These are phyloP conservation scores for Betta splendens DNA, from an alignment of 2,797 vertebrate genomes.

Conservation along the genomic window DNA sequence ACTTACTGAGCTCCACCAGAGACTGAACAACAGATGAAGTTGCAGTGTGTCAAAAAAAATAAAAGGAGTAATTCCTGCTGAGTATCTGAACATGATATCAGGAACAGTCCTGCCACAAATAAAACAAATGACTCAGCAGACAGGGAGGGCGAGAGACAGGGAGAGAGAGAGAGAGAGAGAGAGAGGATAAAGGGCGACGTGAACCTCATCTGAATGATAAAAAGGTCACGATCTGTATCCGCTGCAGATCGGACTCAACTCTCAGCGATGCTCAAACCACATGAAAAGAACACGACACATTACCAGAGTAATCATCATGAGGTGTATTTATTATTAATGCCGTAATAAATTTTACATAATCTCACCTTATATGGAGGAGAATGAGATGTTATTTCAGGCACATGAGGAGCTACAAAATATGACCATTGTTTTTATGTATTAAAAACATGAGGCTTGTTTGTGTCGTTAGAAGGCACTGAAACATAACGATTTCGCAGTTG, in stretches of 20 bases:
- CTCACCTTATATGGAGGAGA: conserved; percentile 11
- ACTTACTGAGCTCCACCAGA: conserved; percentile 14
- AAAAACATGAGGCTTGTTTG: too few species aligned
- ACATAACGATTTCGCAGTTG: too few species aligned
- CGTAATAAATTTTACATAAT: conserved; percentile 32
- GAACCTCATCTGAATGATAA: conserved; percentile 20
- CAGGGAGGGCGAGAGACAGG: not conserved
- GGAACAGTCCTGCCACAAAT: conserved; percentile 66
- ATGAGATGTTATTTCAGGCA: not conserved
- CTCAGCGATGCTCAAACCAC: not conserved
- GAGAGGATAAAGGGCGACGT: conserved; percentile 23
- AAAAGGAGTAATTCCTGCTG: conserved; percentile 57
- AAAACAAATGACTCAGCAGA: conserved; percentile 71
- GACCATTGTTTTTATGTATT: too few species aligned
- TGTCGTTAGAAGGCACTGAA: too few species aligned
- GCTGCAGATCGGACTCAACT: conserved; percentile 1
- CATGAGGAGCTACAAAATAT: not conserved
- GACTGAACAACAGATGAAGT: conserved; percentile 22
- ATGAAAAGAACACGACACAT: not conserved
- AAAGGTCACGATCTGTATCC: conserved; percentile 23
- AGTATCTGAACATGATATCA: conserved; percentile 74
- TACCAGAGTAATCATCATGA: too few species aligned
- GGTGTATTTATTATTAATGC: conserved; percentile 60
- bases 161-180: conserved; percentile 11
- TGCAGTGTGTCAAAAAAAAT: conserved; percentile 1